A percentile compares a stretch with the other conserved stretches of the same genome.
Evolutionary conservation across 53 echinoderm and acorn worm genomes (phyloP).

Genomic region (Patiria pectinifera): DNA sequence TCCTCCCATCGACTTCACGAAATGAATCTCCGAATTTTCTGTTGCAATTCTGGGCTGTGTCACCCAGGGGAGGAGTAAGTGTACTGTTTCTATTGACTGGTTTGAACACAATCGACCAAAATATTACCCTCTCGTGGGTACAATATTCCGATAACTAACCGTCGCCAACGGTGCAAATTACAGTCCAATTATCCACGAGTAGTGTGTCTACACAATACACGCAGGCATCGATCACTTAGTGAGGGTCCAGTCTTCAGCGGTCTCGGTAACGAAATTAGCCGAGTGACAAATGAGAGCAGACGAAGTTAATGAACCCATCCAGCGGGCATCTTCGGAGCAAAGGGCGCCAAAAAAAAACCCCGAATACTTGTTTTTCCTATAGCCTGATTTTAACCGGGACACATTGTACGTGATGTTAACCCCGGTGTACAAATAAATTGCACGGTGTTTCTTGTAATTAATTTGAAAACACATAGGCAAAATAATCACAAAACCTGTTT

Average conservation of each 20-base stretch:
- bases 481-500: no score
- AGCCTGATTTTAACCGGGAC: not conserved
- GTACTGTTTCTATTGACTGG: not conserved
- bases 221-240: not conserved
- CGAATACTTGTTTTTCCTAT: not conserved
- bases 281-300: slow-evolving; percentile 9
- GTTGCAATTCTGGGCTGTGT: not conserved
- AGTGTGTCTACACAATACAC: not conserved
- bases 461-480: no score
- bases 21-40: not conserved
- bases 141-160: slow-evolving; percentile 8
- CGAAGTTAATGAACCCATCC: slow-evolving; percentile 6
- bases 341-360: not conserved
- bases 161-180: slow-evolving; percentile 30
- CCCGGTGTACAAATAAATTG: no score
- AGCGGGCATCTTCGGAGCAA: not conserved
- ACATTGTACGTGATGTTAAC: not conserved
- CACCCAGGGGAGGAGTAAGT: not conserved
- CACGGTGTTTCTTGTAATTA: no score
- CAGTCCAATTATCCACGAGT: not conserved
- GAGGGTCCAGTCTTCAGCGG: slow-evolving; percentile 11
- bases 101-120: not conserved
- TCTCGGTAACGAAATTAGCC: slow-evolving; percentile 33
- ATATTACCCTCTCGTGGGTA: slow-evolving; percentile 2
- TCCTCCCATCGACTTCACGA: not conserved